Evolutionary conservation across 1,140 invertebrate species (phyloP), one percentile per base, ranked within the genome.

Genomic region (Radopholus similis): DNA sequence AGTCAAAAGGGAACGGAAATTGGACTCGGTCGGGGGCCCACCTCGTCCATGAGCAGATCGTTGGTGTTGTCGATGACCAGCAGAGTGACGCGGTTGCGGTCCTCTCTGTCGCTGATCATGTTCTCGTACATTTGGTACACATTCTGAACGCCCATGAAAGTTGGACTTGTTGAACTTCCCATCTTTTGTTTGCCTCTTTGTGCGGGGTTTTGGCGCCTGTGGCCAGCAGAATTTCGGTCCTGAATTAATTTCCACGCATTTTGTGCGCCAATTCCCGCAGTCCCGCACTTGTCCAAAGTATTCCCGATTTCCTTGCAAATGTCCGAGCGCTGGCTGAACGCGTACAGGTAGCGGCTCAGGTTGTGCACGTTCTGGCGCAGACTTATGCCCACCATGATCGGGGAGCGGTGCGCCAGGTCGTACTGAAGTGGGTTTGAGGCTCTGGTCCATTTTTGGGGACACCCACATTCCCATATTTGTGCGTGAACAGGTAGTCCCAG

Each of bases 61-160:
- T 28, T 40, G 9, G 9, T 49, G 15, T 49, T 30, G 23, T 57
- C 55, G 32, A 57, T 21, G 23, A 57, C 55, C 9, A 57, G 55
- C 42, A 57, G 32, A 38, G 55, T 57, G 35, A n/a, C n/a, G n/a
- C n/a, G n/a, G n/a, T n/a, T n/a, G n/a, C n/a, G n/a, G n/a, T n/a
- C n/a, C 35, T 57, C 23, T 57, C n/a, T 57, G 13, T 57, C 35
- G 2, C 42, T 21, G 3, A 21, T 21, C 55, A 57, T 40, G 32
- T 57, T 38, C 15, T 51, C 47, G 47, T 26, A 51, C 47, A 51
- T 51, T 9, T 57, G 55, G 23, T 30, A 8, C 8, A 57, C 42
- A 49, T 57, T 57, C 35, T 57, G 55, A 18, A 57, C 23, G 23
- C n/a, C n/a, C n/a, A n/a, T n/a, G 30, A 51, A 51, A 51, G 47